Conservation (phyloP, 2,888 invertebrate species). For the Drosophila formosana region DNA sequence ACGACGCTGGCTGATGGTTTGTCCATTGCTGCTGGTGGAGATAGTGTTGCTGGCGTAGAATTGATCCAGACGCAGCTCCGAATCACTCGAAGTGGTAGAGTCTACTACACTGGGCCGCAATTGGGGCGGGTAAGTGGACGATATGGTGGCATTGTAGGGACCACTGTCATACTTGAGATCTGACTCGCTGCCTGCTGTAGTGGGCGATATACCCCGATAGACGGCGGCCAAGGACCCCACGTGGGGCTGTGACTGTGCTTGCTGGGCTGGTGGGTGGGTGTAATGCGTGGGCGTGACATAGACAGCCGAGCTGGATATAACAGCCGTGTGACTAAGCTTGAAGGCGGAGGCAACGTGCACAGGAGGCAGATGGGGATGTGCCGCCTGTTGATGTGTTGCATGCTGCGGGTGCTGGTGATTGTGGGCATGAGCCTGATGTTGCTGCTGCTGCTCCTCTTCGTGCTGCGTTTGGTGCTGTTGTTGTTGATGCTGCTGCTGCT, state of each 20-base stretch:
- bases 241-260: conserved; percentile 61
- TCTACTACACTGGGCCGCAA: conserved; percentile 80
- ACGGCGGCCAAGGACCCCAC: conserved; percentile 32
- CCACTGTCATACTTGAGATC: conserved; percentile 83
- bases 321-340: conserved; percentile 78
- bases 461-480: conserved; percentile 60
- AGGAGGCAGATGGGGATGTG: conserved; percentile 64
- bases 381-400: conserved; percentile 54
- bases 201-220: conserved; percentile 76
- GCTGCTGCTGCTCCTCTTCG: conserved; percentile 57
- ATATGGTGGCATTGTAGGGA: conserved; percentile 83
- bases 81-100: conserved; percentile 84
- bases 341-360: conserved; percentile 73
- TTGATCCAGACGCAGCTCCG: conserved; percentile 83
- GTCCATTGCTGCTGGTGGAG: conserved; percentile 77
- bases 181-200: conserved; percentile 59
- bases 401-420: conserved; percentile 59
- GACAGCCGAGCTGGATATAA: conserved; percentile 75
- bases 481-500: conserved; percentile 55
- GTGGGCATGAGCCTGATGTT: conserved; percentile 54
- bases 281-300: conserved; percentile 71
- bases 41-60: conserved; percentile 82
- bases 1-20: conserved; percentile 87
- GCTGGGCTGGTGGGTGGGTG: conserved; percentile 57
- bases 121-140: conserved; percentile 81